Base-by-base conservation (phyloP, 2,888 invertebrate species). In the Drosophila fungiperda region DNA sequence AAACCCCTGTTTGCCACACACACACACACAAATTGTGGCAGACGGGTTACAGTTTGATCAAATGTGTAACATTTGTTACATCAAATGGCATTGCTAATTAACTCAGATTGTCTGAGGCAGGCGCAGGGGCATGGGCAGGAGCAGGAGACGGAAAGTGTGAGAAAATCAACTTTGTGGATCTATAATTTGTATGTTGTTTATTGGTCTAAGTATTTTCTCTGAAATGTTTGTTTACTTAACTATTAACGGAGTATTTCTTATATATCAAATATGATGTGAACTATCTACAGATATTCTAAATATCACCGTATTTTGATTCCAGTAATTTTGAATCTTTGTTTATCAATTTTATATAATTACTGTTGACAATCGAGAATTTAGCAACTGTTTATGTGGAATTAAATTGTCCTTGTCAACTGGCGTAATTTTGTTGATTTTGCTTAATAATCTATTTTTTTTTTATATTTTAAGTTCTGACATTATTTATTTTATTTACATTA, bases 21-120 rank as follows among this genome's bases (percentile, higher is more conserved):
- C 26, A 4, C 23, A 15, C 12, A 23, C 35, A 50, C 40, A 62
- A 62, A 62, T 57, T 54, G 68, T 76, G 86, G 68, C 81, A 83
- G 72, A 80, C 64, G 82, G 65, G 8, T 48, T 61, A 50, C 58
- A 73, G 62, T 66, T 74, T 87, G 71, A 82, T 61, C 63, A 76
- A 72, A 36, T 83, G 60, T 77, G 66, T 73, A 80, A 82, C 85
- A 89, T 85, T 89, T 87, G 82, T 76, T 77, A 69, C 66, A 45
- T 57, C 57, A 73, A 75, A 71, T 75, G 79, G 52, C 63, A 71
- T 61, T 60, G 81, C 71, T 73, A 83, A 83, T 84, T 84, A 89
- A 57, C 69, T 50, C 40, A 33, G 62, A 38, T 48, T 53, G 49
- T 61, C 26, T 20, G 48, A 6, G 26, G n/a, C 12, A 8, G 15